Evolutionary conservation across 2,797 vertebrate species (phyloP).

Genomic region (Xenopus petersii): DNA sequence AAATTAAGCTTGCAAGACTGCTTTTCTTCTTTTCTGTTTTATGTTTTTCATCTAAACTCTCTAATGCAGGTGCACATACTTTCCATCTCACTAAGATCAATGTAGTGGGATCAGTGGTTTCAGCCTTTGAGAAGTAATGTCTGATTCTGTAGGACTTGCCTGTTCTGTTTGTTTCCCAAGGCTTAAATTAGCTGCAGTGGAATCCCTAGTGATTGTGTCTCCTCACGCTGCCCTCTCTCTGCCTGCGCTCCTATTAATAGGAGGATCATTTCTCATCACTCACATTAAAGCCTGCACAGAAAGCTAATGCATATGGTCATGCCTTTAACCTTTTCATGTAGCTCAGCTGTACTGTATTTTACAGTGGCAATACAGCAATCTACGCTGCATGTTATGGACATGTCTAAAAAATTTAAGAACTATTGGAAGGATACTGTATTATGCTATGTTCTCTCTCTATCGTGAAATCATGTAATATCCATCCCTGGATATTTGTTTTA

Average conservation of each 20-base stretch:
- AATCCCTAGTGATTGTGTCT: conserved; percentile 29
- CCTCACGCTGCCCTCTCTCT: not conserved
- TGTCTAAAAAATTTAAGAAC: not conserved
- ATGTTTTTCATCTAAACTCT: too few species aligned
- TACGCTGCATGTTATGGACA: not conserved
- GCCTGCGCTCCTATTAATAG: conserved; percentile 18
- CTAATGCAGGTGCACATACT: too few species aligned
- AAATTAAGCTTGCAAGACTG: too few species aligned
- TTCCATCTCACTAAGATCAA: too few species aligned
- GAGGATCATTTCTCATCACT: conserved; percentile 37
- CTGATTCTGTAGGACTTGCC: not conserved
- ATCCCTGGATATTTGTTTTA: too few species aligned
- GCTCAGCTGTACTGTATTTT: not conserved
- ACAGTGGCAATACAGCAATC: not conserved
- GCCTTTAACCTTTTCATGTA: not conserved
- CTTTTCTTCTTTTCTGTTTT: too few species aligned
- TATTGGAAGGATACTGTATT: too few species aligned
- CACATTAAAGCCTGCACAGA: conserved; percentile 13
- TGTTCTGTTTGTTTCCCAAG: conserved; percentile 26
- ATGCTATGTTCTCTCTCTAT: too few species aligned
- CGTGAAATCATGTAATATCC: too few species aligned
- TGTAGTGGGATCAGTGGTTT: too few species aligned
- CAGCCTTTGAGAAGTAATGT: not conserved
- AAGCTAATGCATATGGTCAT: not conserved
- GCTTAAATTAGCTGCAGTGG: conserved; percentile 3